Conservation (phyloP, 2,113 vertebrate genomes). For the Aegypius monachus region DNA sequence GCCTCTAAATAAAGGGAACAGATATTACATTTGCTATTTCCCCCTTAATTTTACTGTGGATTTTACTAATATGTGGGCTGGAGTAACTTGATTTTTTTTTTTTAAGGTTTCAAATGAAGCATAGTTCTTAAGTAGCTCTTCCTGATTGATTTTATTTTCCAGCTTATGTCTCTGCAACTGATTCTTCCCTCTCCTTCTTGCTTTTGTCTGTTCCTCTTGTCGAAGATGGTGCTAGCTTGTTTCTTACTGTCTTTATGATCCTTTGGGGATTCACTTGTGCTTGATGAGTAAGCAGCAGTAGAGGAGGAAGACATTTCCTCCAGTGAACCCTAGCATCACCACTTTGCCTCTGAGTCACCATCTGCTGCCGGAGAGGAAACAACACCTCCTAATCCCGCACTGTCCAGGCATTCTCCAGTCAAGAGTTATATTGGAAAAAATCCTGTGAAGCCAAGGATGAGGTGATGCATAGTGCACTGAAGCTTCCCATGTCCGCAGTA, state of each 20-base stretch:
- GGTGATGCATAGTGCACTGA: neutral
- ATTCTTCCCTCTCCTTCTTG: neutral
- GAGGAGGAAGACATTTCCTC: neutral
- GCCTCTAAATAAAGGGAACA: neutral
- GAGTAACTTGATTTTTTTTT: neutral
- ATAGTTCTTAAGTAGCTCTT: neutral
- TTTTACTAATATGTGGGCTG: neutral
- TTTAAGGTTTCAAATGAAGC: neutral
- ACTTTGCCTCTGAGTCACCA: neutral
- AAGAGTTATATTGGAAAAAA: neutral
- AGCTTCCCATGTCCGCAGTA: neutral
- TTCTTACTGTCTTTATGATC: conserved; percentile 19
- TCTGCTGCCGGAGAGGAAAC: neutral
- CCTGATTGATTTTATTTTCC: neutral
- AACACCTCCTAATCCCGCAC: neutral
- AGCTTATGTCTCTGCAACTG: neutral
- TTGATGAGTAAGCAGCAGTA: conserved; percentile 13
- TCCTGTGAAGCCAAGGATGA: neutral
- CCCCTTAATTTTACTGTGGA: neutral
- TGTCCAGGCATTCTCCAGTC: neutral
- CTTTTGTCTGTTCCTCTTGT: neutral
- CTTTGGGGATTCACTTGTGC: conserved; percentile 14
- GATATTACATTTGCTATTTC: neutral
- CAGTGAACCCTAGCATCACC: neutral
- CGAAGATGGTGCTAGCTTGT: conserved; percentile 9